Evolutionary conservation across 2,888 invertebrate genomes (phyloP).

Genomic region (Dendrolimus pini): DNA sequence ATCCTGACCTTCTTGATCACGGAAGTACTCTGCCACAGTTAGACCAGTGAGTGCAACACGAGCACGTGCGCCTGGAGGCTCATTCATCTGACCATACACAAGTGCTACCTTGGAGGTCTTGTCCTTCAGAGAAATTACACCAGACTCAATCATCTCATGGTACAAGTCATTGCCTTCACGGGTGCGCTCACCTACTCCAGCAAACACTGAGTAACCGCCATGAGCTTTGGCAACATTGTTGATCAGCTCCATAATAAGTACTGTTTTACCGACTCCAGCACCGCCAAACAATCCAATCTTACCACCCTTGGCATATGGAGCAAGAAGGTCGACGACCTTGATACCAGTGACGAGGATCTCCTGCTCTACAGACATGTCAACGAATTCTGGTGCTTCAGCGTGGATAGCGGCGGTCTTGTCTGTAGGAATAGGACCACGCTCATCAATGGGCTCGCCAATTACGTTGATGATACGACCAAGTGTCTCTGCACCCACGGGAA

Average conservation of each 20-base stretch:
- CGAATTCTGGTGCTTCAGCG: conserved; percentile 93
- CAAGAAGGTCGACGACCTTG: conserved; percentile 94
- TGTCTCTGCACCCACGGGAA: conserved; percentile 94
- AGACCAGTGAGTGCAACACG: conserved; percentile 95
- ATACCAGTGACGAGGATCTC: conserved; percentile 96
- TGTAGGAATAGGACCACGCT: conserved; percentile 90
- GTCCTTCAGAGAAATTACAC: conserved; percentile 93
- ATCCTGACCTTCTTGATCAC: conserved; percentile 96
- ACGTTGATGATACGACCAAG: conserved; percentile 96
- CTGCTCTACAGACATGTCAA: conserved; percentile 93
- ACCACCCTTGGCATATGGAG: conserved; percentile 96
- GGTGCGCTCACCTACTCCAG: conserved; percentile 96
- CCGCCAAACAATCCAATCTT: conserved; percentile 97
- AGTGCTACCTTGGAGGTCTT: conserved; percentile 94
- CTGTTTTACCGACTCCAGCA: conserved; percentile 97
- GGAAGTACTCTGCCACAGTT: conserved; percentile 96
- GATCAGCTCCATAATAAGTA: conserved; percentile 97
- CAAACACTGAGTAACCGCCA: conserved; percentile 97
- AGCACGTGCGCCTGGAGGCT: conserved; percentile 96
- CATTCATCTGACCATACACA: conserved; percentile 98
- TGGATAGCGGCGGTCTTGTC: conserved; percentile 89
- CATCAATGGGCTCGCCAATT: conserved; percentile 92
- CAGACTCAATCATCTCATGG: conserved; percentile 97
- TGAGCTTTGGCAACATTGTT: conserved; percentile 98
- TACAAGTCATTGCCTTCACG: conserved; percentile 98